Evolutionary conservation across 1,140 invertebrate genomes (phyloP).

Genomic region (Drosophila pseudoananassae): DNA sequence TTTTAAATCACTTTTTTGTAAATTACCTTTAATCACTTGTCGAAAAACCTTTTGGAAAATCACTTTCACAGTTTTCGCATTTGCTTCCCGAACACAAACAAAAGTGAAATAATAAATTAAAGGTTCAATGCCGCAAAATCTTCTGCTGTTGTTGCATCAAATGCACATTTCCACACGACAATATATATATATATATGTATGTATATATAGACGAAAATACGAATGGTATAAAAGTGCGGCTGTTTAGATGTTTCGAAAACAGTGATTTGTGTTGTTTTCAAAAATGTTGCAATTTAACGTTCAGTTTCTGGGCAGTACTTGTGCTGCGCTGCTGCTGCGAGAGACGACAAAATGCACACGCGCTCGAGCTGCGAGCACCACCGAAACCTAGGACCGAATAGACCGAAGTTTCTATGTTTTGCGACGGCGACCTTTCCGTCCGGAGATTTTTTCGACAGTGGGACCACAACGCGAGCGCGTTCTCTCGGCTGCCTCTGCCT

Average conservation of each 20-base stretch:
- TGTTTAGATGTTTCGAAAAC: slow-evolving; percentile 12
- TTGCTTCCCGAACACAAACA: slow-evolving; percentile 55
- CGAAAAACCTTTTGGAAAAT: slow-evolving; percentile 36
- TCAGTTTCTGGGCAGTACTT: slow-evolving; percentile 1
- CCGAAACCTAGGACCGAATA: slow-evolving; percentile 78
- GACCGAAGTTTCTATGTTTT: slow-evolving; percentile 80
- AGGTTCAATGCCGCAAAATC: slow-evolving; percentile 49
- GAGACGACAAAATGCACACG: slow-evolving; percentile 6
- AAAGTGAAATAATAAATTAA: slow-evolving; percentile 72
- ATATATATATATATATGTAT: not conserved
- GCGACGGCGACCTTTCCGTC: slow-evolving; percentile 39
- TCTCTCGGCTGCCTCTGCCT: not conserved
- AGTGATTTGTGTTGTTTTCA: slow-evolving; percentile 1
- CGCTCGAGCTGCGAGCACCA: slow-evolving; percentile 1
- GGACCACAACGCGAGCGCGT: not conserved
- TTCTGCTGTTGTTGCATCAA: slow-evolving; percentile 32
- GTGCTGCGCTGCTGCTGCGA: slow-evolving; percentile 1
- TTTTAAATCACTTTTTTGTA: not conserved
- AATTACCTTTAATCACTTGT: slow-evolving; percentile 75
- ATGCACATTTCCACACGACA: slow-evolving; percentile 40
- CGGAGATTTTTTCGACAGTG: slow-evolving; percentile 1
- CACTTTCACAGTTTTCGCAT: slow-evolving; percentile 25
- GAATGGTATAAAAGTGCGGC: slow-evolving; percentile 15
- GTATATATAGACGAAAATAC: slow-evolving; percentile 3
- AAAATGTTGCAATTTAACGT: slow-evolving; percentile 5